These are phyloP conservation scores for Octopus sinensis DNA, from an alignment of 1,140 invertebrate species.

Conservation along the genomic window DNA sequence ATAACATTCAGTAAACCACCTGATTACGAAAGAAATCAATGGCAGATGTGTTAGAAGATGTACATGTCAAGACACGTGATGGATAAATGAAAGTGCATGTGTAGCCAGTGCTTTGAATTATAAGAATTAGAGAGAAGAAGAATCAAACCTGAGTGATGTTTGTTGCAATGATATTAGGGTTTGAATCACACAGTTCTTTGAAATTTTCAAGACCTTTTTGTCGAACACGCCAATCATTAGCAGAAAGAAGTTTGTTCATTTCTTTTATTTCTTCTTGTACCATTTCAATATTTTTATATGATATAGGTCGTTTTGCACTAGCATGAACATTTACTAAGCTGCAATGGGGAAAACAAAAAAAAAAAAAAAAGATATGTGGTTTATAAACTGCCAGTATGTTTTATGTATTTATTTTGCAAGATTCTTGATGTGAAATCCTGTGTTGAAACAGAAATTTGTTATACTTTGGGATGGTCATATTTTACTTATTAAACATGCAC, in stretches of 20 bases:
- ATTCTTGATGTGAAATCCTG: background rate
- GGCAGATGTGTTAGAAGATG: too few species aligned
- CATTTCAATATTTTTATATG: slow-evolving; percentile 28
- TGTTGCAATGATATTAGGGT: slow-evolving; percentile 36
- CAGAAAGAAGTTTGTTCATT: slow-evolving; percentile 41
- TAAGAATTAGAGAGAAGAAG: too few species aligned
- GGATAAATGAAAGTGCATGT: too few species aligned
- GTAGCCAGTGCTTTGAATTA: too few species aligned
- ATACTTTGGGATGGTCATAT: background rate
- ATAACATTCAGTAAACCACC: too few species aligned
- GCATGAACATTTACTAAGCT: background rate
- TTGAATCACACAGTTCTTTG: slow-evolving; percentile 46
- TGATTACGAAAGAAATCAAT: too few species aligned
- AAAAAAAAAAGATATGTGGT: background rate
- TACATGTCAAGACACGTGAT: too few species aligned
- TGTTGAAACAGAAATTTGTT: background rate
- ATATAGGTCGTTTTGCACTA: background rate
- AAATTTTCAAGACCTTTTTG: slow-evolving; percentile 48
- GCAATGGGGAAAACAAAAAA: background rate
- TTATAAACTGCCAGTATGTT: background rate
- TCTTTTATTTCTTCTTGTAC: slow-evolving; percentile 51
- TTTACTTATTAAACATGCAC: background rate
- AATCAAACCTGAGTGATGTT: slow-evolving; percentile 48
- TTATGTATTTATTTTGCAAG: background rate
- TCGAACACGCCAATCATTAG: slow-evolving; percentile 51